These are phyloP conservation scores for Pipistrellus nathusii DNA, from an alignment of 2,797 vertebrate genomes.

Conservation along the genomic window DNA sequence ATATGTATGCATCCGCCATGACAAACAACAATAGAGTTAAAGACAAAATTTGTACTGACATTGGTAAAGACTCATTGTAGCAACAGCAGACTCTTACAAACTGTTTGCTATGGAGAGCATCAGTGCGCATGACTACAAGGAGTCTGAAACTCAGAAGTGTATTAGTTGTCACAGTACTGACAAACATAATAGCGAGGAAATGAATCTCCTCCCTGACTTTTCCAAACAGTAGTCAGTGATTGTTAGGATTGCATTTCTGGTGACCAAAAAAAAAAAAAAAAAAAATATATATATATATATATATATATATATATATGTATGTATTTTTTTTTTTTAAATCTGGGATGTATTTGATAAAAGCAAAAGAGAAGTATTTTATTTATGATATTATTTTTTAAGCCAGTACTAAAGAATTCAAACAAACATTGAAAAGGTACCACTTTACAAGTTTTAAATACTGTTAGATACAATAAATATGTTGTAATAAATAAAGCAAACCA, in stretches of 20 bases:
- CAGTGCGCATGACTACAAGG: conserved; percentile 16
- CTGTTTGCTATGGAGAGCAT: conserved; percentile 56
- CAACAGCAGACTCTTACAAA: not conserved
- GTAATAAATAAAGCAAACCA: not conserved
- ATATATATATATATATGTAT: not conserved
- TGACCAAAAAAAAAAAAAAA: conserved; percentile 28
- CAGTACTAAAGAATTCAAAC: not conserved
- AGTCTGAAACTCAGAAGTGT: conserved; percentile 55
- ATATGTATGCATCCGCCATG: not conserved
- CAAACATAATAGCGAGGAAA: conserved; percentile 13
- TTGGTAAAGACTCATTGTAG: conserved; percentile 52
- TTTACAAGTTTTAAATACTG: not conserved
- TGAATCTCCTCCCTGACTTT: conserved; percentile 24
- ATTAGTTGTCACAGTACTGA: conserved; percentile 54
- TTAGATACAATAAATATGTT: not conserved
- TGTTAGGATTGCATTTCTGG: conserved; percentile 34
- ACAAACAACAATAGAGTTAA: conserved; percentile 64
- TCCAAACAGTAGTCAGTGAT: conserved; percentile 24
- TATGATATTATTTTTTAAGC: not conserved
- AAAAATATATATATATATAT: not conserved
- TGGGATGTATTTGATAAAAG: conserved; percentile 22
- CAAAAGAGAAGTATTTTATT: not conserved
- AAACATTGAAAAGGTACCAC: not conserved
- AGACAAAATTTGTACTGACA: conserved; percentile 52
- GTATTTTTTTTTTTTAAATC: conserved; percentile 14